Base-by-base conservation (phyloP, 1,140 invertebrate genomes). In the Whitmania pigra region DNA sequence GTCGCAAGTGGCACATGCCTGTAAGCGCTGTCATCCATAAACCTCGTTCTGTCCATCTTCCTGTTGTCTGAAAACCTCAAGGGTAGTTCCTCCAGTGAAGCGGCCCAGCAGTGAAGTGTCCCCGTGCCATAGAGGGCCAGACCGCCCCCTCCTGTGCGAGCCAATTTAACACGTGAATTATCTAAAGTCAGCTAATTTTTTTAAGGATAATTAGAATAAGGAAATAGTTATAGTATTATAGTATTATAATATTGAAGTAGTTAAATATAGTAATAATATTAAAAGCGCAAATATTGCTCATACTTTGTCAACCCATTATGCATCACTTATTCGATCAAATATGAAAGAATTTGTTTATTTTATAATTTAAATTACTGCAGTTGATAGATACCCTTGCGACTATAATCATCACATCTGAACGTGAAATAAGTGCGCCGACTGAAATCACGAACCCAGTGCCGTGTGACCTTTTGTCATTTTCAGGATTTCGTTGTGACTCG, bases 1-100 rank as follows among this genome's bases (percentile, higher is more conserved):
- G 9, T 49, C 1, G 15, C 15, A 17, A 49, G 15, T 25, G 29
- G n/a, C n/a, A 55, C 74, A 76, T 79, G 87, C 86, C 86, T 84
- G 78, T 91, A 91, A 75, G 90, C 90, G 80, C 91, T 93, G 77
- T 93, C 91, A 82, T 94, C 91, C 87, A 93, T 90, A 69, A 90
- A 85, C 63, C 86, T 81, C 66, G 83, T 84, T 0, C 86, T 85
- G 79, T 93, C 89, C 27, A 93, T 86, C 71, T 82, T 79, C 18
- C 83, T 84, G 0, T 79, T 74, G 76, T 88, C 85, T 6, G 85
- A 83, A 75, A 89, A 87, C 69, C 85, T 81, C 4, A 79, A 73
- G 27, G 86, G 75, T 6, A 94, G 86, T 74, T 93, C 86, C 20
- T 88, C 83, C 66, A 94, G 81, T 68, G 79, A 80, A 13, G 85